Evolutionary conservation across 2,797 vertebrate species (phyloP), one percentile per base, ranked within the genome.

Genomic region (Pseudochromis fuscus): DNA sequence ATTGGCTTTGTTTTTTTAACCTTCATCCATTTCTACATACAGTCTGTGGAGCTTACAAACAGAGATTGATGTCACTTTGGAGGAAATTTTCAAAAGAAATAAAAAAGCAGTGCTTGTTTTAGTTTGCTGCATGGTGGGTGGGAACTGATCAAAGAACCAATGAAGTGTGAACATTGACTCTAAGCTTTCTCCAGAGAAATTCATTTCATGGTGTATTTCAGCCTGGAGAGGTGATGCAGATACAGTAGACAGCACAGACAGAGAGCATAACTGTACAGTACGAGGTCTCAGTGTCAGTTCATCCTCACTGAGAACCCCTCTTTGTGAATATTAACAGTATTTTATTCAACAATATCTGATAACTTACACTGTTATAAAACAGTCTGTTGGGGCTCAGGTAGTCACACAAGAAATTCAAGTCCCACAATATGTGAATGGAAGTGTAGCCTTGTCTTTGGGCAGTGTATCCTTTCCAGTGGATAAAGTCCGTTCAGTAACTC

Each of bases 191-290:
- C 31, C 23, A 50, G 28, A 62, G 38, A 27, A 65, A 42, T 64
- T 79, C 0, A 44, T 35, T 57, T 75, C 16, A 57, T 33, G 40
- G 69, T 76, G 44, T 67, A 24, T 40, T 37, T 60, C 40, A 81
- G 58, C 69, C 33, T 52, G 42, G 58, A 59, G 61, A 45, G 51
- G 59, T 23, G 28, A 63, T 61, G 75, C 58, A 66, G 42, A 73
- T 89, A 89, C 91, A 92, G 90, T 87, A 91, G 89, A 90, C 69
- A 68, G 88, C 89, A 90, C 89, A 50, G 71, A 77, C 58, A 75
- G 55, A 80, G 33, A 84, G 60, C 65, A 75, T 25, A 38, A 79
- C 76, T 88, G 70, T 86, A 87, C 86, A 86, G 24, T 16, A 40
- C 13, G 23, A 85, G 48, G 55, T 78, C 75, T 72, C 80, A 57